Evolutionary conservation across 2,888 invertebrate species (phyloP), one percentile per base, ranked within the genome.

Genomic region (Pseudococcus viburni): DNA sequence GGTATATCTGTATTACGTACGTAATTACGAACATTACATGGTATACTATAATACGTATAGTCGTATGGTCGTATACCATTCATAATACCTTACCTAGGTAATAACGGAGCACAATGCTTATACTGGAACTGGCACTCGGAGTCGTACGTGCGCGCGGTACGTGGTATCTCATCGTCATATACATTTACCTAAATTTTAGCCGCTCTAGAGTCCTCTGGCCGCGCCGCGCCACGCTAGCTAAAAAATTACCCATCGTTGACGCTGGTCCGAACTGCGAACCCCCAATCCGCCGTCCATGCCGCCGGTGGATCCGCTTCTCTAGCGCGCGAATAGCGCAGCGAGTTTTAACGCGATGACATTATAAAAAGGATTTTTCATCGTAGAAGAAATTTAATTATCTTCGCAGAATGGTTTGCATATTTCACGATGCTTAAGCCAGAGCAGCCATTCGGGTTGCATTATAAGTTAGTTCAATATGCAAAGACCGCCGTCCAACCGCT

Each of bases 371-470:
- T 33, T 73, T 73, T 73, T 73, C 73, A 73, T 73, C 33, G 73
- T 73, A 73, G 73, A 73, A 73, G 73, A 73, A 73, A 73, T 73
- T 73, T 73, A 73, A 73, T 73, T 73, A 73, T 73, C 73, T 73
- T 73, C 33, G 73, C 33, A 73, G 33, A 33, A 73, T 39, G 73
- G 73, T 73, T 73, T 73, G 73, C 73, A 73, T 73, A 73, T 73
- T 73, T 73, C 73, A 73, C 73, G 33, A 73, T 33, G 73, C 73
- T 39, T 73, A 73, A 73, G 73, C 73, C 73, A 39, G 73, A 73
- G 33, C 73, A 73, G 73, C 73, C 73, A 73, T 73, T 73, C 73
- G 73, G 73, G 33, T 73, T 73, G 73, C 73, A 73, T 73, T 73
- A 33, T 73, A 73, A 33, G 33, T 73, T 73, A 33, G 33, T 73